Conservation (phyloP, 2,888 invertebrate species). For the Dendrolimus houi region DNA sequence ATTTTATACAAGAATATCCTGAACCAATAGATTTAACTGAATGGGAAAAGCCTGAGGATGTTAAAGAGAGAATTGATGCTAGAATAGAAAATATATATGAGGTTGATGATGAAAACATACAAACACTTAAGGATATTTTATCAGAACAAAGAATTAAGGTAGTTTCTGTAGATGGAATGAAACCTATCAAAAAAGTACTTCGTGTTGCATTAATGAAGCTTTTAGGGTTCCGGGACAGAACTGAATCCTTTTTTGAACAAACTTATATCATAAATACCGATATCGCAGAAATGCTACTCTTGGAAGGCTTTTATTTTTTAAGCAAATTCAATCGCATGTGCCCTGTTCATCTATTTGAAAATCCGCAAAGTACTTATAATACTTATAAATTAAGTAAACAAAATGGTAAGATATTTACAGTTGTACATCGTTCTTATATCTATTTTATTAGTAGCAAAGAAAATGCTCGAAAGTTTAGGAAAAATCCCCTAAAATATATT, state of each 20-base stretch:
- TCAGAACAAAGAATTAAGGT: constrained; percentile 60
- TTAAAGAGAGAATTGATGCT: constrained; percentile 52
- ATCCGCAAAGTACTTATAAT: constrained; percentile 58
- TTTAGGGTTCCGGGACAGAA: constrained; percentile 49
- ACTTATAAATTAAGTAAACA: constrained; percentile 60
- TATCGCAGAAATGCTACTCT: constrained; percentile 74
- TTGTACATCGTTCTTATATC: constrained; percentile 75
- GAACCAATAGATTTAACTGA: constrained; percentile 58
- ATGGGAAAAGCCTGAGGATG: constrained; percentile 69
- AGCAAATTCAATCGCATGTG: constrained; percentile 80
- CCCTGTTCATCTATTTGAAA: constrained; percentile 77
- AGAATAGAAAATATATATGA: constrained; percentile 62
- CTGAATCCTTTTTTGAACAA: constrained; percentile 73
- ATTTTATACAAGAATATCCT: constrained; percentile 55
- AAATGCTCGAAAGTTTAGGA: constrained; percentile 64
- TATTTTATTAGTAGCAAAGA: constrained; percentile 75
- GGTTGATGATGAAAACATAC: constrained; percentile 56
- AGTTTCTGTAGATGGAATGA: constrained; percentile 52
- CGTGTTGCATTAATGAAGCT: constrained; percentile 37
- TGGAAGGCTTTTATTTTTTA: constrained; percentile 75
- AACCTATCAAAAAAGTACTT: constrained; percentile 38
- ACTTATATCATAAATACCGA: constrained; percentile 68
- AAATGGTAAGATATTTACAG: constrained; percentile 62
- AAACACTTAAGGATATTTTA: constrained; percentile 43
- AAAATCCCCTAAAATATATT: constrained; percentile 75